Percentiles rank a stretch among this genome's conserved stretches.
Evolutionary conservation across 2,797 vertebrate species (phyloP).

Genomic region (Phataginus tetradactyla): DNA sequence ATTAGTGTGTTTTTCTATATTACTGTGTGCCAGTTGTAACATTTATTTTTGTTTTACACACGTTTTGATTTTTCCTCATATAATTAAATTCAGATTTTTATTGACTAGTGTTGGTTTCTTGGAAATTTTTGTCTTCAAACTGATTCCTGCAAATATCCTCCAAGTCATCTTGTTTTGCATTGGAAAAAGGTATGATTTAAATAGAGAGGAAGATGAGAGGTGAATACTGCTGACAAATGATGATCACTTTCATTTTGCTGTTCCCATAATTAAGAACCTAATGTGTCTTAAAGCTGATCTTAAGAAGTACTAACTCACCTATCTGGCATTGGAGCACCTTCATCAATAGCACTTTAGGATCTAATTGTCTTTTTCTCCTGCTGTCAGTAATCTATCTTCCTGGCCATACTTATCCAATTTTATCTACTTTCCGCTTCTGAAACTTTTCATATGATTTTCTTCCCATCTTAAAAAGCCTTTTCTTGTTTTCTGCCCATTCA

Average conservation of each 20-base stretch:
- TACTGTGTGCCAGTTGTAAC: slow-evolving; percentile 71
- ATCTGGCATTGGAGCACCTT: background rate
- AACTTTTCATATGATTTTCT: background rate
- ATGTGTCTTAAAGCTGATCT: background rate
- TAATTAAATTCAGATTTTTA: slow-evolving; percentile 73
- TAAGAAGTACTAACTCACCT: background rate
- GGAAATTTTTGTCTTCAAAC: slow-evolving; percentile 48
- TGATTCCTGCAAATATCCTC: slow-evolving; percentile 50
- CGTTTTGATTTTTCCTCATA: slow-evolving; percentile 69
- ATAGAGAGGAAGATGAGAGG: background rate
- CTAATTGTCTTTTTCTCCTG: background rate
- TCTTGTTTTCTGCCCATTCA: background rate
- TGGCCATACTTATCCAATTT: background rate
- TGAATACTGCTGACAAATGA: background rate
- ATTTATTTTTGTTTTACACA: slow-evolving; percentile 75
- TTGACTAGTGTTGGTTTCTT: slow-evolving; percentile 59
- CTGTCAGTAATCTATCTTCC: background rate
- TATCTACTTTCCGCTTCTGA: background rate
- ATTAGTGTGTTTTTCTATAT: slow-evolving; percentile 69
- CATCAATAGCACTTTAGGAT: background rate
- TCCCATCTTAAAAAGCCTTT: background rate
- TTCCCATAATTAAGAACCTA: background rate
- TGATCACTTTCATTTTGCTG: background rate
- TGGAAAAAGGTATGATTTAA: background rate
- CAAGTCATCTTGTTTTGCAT: background rate